Conservation (phyloP, 2,888 invertebrate genomes). For the Marasmarcha lunaedactyla region DNA sequence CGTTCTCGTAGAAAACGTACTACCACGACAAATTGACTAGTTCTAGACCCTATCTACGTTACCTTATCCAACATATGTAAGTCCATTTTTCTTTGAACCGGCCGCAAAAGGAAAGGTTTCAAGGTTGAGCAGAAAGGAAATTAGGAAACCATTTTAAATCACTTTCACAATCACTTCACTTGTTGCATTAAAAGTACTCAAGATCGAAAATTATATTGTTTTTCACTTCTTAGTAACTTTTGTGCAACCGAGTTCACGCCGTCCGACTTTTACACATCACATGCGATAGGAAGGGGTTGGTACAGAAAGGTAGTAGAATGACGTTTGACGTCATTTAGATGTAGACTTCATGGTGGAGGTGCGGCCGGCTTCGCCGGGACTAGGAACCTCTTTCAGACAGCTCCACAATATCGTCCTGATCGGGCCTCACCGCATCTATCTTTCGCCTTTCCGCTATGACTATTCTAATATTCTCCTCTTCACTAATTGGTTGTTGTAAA, state of each 20-base stretch:
- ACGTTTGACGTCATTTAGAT: slow-evolving; percentile 37
- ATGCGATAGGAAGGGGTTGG: slow-evolving; percentile 23
- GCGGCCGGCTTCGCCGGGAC: slow-evolving; percentile 68
- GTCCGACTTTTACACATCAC: slow-evolving; percentile 39
- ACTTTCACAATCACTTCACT: slow-evolving; percentile 21
- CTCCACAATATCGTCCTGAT: slow-evolving; percentile 46
- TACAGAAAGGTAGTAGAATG: slow-evolving; percentile 20
- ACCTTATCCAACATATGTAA: slow-evolving; percentile 43
- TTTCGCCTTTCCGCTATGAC: slow-evolving; percentile 73
- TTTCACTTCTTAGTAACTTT: slow-evolving; percentile 30
- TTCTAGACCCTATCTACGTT: slow-evolving; percentile 59
- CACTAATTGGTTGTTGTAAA: slow-evolving; percentile 39
- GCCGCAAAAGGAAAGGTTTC: slow-evolving; percentile 47
- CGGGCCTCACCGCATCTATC: slow-evolving; percentile 56
- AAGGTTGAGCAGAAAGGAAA: slow-evolving; percentile 18
- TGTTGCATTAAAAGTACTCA: slow-evolving; percentile 28
- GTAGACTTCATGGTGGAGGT: slow-evolving; percentile 62
- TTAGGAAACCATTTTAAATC: slow-evolving; percentile 7
- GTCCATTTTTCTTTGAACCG: slow-evolving; percentile 59
- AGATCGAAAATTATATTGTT: slow-evolving; percentile 26
- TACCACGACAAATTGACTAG: slow-evolving; percentile 68
- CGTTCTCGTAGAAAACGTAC: slow-evolving; percentile 59
- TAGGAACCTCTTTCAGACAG: slow-evolving; percentile 58
- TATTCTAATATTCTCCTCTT: slow-evolving; percentile 69
- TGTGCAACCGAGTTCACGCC: slow-evolving; percentile 55